phyloP scores from a whole-genome alignment of 30 jellyfish, hydroid and myxozoan genomes.

The Chrysaora quinquecirrha region DNA sequence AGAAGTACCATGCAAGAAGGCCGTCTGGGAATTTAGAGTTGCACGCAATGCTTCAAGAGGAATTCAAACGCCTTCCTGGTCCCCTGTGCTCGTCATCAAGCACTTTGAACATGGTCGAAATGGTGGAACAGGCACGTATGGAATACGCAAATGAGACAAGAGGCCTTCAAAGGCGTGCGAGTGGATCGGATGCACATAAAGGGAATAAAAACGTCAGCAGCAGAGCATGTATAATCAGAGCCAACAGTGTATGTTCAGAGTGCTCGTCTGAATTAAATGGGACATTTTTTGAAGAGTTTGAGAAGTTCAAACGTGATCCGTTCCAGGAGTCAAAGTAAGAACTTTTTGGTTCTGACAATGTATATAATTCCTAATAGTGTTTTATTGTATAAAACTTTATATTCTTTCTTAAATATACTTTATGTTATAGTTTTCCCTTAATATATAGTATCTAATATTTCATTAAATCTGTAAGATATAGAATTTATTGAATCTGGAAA shows the following conservation, averaged over 20 bases:
- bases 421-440: too few relatives aligned
- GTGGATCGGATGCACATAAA: constrained; percentile 13
- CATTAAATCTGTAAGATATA: too few relatives aligned
- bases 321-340: too few relatives aligned
- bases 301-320: constrained; percentile 8
- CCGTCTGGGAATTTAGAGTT: not conserved
- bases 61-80: not conserved
- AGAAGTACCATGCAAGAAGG: not conserved
- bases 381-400: too few relatives aligned
- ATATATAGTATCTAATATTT: too few relatives aligned
- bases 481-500: too few relatives aligned
- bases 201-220: not conserved
- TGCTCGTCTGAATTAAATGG: not conserved
- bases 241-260: not conserved
- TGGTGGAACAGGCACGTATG: constrained; percentile 14
- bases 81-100: not conserved
- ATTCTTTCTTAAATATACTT: too few relatives aligned
- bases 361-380: too few relatives aligned
- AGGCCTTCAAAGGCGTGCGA: not conserved
- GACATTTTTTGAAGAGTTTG: constrained; percentile 16
- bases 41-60: constrained; percentile 5
- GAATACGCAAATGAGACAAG: not conserved
- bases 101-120: not conserved
- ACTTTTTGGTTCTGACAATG: too few relatives aligned
- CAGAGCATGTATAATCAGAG: not conserved